A percentile compares a stretch with the other conserved stretches of the same genome.
Conservation (phyloP, 2,113 vertebrate species). For the Pampusana beccarii region DNA sequence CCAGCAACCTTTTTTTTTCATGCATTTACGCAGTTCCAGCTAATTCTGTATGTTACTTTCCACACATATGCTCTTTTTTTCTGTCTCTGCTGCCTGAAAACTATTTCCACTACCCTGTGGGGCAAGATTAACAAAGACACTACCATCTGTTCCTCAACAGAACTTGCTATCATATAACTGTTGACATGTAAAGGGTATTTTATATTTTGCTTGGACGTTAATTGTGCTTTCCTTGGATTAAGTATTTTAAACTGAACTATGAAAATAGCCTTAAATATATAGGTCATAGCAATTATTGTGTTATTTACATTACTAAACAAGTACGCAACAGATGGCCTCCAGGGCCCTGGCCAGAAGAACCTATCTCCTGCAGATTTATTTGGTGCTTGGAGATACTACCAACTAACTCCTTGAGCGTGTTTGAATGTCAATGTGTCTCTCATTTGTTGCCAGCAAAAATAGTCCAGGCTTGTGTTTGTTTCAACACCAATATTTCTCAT, state of each 20-base stretch:
- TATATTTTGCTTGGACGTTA: conserved; percentile 63
- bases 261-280: conserved; percentile 54
- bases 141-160: conserved; percentile 14
- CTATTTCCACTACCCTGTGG: conserved; percentile 43
- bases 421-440: background rate
- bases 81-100: conserved; percentile 11
- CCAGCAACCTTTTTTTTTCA: conserved; percentile 26
- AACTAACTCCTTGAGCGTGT: background rate
- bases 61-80: background rate
- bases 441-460: conserved; percentile 57
- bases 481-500: conserved; percentile 41
- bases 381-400: conserved; percentile 56
- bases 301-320: conserved; percentile 68
- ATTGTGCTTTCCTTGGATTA: conserved; percentile 68
- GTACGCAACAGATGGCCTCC: conserved; percentile 8
- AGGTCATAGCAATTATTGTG: conserved; percentile 64
- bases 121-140: conserved; percentile 59
- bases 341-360: conserved; percentile 49
- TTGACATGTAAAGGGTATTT: conserved; percentile 57
- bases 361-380: conserved; percentile 58
- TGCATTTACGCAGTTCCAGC: background rate
- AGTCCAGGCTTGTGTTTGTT: conserved; percentile 35
- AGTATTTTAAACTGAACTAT: conserved; percentile 45
- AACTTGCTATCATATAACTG: conserved; percentile 47
- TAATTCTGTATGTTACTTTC: conserved; percentile 2